Base-by-base conservation (phyloP, 2,113 vertebrate genomes). In the Oryctolagus cuniculus region DNA sequence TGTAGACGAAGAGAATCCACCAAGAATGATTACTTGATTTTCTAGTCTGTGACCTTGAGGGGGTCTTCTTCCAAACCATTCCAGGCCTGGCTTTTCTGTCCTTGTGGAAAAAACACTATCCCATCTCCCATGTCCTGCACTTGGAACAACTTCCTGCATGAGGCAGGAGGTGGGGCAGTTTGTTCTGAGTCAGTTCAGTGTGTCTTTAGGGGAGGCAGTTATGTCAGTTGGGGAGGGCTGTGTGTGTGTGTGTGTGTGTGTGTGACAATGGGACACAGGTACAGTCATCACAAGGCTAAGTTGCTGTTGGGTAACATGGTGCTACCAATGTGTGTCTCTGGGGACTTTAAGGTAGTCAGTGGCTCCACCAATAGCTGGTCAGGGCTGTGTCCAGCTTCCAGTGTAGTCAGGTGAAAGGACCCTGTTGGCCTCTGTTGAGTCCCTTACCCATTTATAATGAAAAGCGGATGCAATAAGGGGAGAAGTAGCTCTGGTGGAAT, bases 1-100 rank as follows among this genome's bases (percentile, higher is more conserved):
- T 44, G 77, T 74, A 63, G n/a, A 64, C 86, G 51, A 87, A 67
- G 79, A 90, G 51, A 92, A 73, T 36, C 81, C 70, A 51, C n/a
- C 19, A 11, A 55, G 49, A 38, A 88, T 64, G 73, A 82, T 34
- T 55, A 58, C 36, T 79, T 31, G 10, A 4, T 44, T 86, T 86
- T 81, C 44, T 58, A 8, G 2, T 64, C 53, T 74, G 89, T 63
- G 58, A 63, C 49, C 72, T 77, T 69, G 38, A 80, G 51, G 80
- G 1, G 58, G 5, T 87, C 55, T 36, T 75, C 55, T 58, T 31
- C 69, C 31, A 49, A 24, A 38, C n/a, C 10, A 69, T 10, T 36
- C 17, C 25, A 55, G 29, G 29, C 44, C 15, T 73, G 21, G 38
- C n/a, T 66, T 87, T 79, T 64, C 73, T 79, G 61, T 64, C 55